Evolutionary conservation across 2,888 invertebrate genomes (phyloP).

Genomic region (Hypomecis punctinalis): DNA sequence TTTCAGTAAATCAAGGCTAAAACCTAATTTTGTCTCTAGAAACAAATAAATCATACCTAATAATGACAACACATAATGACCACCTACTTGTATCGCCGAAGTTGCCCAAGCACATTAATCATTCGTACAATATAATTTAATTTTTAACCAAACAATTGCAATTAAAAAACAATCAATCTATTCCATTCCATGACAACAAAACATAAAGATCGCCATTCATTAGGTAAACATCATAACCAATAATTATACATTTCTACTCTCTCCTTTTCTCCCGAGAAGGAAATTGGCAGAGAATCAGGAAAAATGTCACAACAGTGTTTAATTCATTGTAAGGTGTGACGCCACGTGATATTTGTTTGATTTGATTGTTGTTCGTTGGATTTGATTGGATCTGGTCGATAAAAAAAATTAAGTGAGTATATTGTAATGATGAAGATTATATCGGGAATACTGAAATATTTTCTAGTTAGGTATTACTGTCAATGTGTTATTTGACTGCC

Average conservation of each 20-base stretch:
- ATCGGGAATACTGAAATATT: too few relatives aligned
- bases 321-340: too few relatives aligned
- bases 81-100: conserved; percentile 17
- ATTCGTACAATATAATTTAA: conserved; percentile 40
- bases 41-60: conserved; percentile 20
- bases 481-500: too few relatives aligned
- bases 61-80: conserved; percentile 16
- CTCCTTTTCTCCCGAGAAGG: conserved; percentile 10
- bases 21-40: neutral
- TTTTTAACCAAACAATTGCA: conserved; percentile 47
- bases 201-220: conserved; percentile 55
- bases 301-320: too few relatives aligned
- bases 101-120: conserved; percentile 34
- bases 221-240: conserved; percentile 54
- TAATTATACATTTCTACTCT: conserved; percentile 56
- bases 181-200: conserved; percentile 52
- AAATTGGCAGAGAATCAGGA: neutral
- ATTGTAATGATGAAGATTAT: too few relatives aligned
- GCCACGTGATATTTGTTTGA: too few relatives aligned
- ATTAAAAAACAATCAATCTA: conserved; percentile 54
- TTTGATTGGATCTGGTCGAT: too few relatives aligned
- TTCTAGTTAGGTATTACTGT: too few relatives aligned
- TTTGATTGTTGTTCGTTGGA: too few relatives aligned
- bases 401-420: too few relatives aligned
- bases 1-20: neutral